A percentile compares a stretch with the other conserved stretches of the same genome.
phyloP scores from a whole-genome alignment of 2,113 vertebrate genomes.

The Pluvialis apricaria region DNA sequence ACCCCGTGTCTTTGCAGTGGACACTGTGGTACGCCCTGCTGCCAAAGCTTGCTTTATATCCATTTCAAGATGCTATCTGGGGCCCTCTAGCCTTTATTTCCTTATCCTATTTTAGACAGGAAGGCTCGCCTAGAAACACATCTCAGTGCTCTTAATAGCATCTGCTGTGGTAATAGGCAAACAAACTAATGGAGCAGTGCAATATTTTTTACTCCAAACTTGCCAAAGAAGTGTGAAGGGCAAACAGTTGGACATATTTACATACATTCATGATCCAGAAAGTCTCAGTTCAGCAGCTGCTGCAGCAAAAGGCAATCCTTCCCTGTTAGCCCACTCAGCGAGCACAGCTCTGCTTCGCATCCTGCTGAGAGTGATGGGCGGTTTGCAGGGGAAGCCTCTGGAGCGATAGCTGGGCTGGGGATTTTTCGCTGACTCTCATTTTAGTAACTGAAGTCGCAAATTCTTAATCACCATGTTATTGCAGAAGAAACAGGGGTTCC shows the following conservation, averaged over 20 bases:
- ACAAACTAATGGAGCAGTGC: conserved; percentile 69
- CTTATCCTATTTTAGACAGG: not conserved
- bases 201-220: conserved; percentile 65
- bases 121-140: not conserved
- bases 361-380: not conserved
- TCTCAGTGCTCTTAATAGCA: conserved; percentile 13
- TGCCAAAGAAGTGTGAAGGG: conserved; percentile 72
- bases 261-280: conserved; percentile 61
- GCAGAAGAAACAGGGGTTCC: not conserved
- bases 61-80: not conserved
- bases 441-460: not conserved
- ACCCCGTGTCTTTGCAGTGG: not conserved
- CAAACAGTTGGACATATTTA: conserved; percentile 64
- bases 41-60: not conserved
- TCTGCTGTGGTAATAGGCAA: conserved; percentile 33
- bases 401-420: not conserved
- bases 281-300: conserved; percentile 49
- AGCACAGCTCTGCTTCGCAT: not conserved
- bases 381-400: not conserved
- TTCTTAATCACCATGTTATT: not conserved
- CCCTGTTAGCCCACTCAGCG: not conserved
- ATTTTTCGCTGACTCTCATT: not conserved
- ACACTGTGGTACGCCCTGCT: not conserved
- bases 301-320: conserved; percentile 54
- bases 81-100: not conserved